Conservation (phyloP, 2,888 invertebrate genomes). For the Argyresthia albistria region DNA sequence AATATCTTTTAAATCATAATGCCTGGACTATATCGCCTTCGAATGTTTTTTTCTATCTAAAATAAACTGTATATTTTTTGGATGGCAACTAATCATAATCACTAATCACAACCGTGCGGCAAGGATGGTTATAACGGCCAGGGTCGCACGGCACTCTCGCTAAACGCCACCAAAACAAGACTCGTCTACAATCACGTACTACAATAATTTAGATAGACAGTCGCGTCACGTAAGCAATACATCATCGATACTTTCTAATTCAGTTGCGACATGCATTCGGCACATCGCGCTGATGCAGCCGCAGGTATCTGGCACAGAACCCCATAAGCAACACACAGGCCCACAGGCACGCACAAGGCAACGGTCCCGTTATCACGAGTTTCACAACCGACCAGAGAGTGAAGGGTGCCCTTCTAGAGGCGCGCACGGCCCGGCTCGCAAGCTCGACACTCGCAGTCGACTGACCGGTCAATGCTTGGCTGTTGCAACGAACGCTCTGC, state of each 20-base stretch:
- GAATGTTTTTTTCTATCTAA: no score
- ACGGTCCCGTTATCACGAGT: not conserved
- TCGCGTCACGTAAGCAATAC: not conserved
- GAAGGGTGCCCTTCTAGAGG: not conserved
- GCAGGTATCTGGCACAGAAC: not conserved
- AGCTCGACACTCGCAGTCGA: slow-evolving; percentile 8
- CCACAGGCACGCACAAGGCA: not conserved
- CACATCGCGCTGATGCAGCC: not conserved
- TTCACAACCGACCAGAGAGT: not conserved
- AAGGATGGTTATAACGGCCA: slow-evolving; percentile 9
- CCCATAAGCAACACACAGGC: not conserved
- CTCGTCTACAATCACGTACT: no score
- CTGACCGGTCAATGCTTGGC: slow-evolving; percentile 14
- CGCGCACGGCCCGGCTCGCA: not conserved
- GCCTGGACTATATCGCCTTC: no score
- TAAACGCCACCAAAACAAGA: no score
- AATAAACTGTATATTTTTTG: no score
- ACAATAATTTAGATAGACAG: no score
- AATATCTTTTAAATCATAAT: no score
- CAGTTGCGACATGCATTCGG: not conserved
- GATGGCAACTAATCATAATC: no score
- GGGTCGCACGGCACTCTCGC: slow-evolving; percentile 8
- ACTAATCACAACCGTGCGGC: not conserved
- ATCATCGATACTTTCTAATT: not conserved
- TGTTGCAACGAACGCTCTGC: slow-evolving; percentile 12